Evolutionary conservation across 2,888 invertebrate genomes (phyloP), one percentile per base, ranked within the genome.

Genomic region (Tipula vernalis): DNA sequence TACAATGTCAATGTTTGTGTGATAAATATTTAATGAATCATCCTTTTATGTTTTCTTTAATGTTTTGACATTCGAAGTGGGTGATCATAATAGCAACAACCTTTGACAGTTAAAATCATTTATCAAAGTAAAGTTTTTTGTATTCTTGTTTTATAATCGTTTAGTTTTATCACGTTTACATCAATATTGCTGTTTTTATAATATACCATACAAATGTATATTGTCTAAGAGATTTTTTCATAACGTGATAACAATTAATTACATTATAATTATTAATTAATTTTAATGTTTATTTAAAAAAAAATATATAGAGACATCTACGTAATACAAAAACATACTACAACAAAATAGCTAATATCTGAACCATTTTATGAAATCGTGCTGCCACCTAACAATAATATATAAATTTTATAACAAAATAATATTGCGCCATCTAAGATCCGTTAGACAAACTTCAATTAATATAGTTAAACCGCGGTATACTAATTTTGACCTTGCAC

Each of bases 11-110:
- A 71, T 84, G 2, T 12, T 83, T 28, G 13, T 83, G 36, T 39
- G 8, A 84, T 84, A 39, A 15, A 84, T 84, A 84, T 84, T 36
- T 84, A 39, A 36, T 36, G 36, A 36, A 36, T 39, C 39, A 84
- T 84, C 41, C 41, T 39, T 39, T 84, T 39, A 84, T 84, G 12
- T 36, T 84, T 84, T 41, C 39, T 36, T 15, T 41, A 85, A 85
- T 86, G 44, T 86, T 86, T 86, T 86, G 86, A 86, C 86, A 47
- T 86, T 86, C 86, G 36, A 86, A 86, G 44, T 86, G 86, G 86
- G 86, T 47, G 86, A 47, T 86, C 86, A 44, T 28, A 28, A 71
- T 28, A 71, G 28, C 71, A 36, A 44, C 71, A 36, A 44, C 42
- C 42, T 86, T 44, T 86, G 86, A 47, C 86, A 86, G 42, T 86